Percentiles rank a stretch among this genome's conserved stretches.
phyloP scores from a whole-genome alignment of 2,797 vertebrate genomes.

The Hipposideros larvatus region DNA sequence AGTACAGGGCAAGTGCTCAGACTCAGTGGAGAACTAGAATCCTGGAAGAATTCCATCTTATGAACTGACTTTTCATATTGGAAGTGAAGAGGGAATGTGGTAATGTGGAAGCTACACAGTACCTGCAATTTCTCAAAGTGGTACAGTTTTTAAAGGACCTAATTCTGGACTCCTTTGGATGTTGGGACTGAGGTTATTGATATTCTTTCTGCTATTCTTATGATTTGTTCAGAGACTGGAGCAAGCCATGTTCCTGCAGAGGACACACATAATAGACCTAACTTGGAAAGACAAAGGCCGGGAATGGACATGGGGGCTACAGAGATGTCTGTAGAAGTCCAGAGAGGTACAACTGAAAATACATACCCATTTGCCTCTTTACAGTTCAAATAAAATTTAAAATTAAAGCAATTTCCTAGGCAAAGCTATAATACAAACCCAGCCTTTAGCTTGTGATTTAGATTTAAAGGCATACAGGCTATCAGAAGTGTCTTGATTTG shows the following conservation, averaged over 20 bases:
- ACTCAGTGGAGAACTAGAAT: background rate
- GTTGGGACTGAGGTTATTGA: background rate
- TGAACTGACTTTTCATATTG: conserved; percentile 30
- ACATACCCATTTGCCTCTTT: background rate
- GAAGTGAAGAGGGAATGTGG: background rate
- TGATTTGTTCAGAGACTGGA: conserved; percentile 27
- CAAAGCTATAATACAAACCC: background rate
- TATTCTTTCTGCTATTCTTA: conserved; percentile 25
- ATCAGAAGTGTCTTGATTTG: conserved; percentile 12
- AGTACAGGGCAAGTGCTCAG: background rate
- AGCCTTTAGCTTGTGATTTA: conserved; percentile 33
- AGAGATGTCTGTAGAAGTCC: background rate
- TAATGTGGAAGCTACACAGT: background rate
- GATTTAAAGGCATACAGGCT: conserved; percentile 26
- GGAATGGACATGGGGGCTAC: background rate
- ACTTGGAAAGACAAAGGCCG: conserved; percentile 45
- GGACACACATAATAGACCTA: background rate
- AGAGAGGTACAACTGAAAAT: background rate
- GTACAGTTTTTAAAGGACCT: background rate
- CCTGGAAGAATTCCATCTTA: background rate
- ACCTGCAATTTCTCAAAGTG: background rate
- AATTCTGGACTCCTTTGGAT: background rate
- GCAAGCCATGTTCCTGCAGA: background rate
- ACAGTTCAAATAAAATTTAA: conserved; percentile 21
- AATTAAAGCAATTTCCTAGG: conserved; percentile 33